Conservation (phyloP, 2,888 invertebrate species). For the Pachydiplax longipennis region DNA sequence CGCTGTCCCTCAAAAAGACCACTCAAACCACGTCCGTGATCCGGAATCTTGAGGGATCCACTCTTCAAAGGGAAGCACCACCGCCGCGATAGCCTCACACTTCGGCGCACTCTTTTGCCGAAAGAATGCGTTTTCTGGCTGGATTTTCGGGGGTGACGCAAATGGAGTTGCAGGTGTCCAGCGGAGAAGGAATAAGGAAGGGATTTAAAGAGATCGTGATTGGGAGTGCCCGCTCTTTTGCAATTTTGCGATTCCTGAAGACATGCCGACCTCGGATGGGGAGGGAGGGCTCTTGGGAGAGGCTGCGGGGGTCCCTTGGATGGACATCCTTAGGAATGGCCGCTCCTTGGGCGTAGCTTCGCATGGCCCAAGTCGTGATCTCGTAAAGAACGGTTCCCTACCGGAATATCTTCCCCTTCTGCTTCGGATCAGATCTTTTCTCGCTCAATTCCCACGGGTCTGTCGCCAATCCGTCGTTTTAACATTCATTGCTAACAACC, state of each 20-base stretch:
- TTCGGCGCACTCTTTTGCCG: background rate
- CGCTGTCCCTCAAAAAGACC: background rate
- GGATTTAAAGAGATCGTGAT: background rate
- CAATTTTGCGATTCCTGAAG: background rate
- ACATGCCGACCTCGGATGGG: background rate
- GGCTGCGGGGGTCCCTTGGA: background rate
- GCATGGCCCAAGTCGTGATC: slow-evolving; percentile 9
- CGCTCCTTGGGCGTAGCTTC: background rate
- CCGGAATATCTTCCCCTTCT: background rate
- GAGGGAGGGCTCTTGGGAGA: background rate
- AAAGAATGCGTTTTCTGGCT: background rate
- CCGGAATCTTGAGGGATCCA: background rate
- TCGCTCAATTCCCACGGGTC: slow-evolving; percentile 4
- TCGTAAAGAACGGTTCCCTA: slow-evolving; percentile 17
- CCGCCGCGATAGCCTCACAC: background rate
- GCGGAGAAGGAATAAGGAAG: background rate
- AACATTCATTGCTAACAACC: slow-evolving; percentile 30
- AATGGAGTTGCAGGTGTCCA: background rate
- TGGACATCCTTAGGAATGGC: background rate
- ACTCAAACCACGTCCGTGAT: too few relatives aligned
- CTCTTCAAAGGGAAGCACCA: background rate
- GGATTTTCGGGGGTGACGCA: background rate
- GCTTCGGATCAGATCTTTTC: slow-evolving; percentile 4
- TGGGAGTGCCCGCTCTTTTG: background rate
- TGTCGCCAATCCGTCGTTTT: slow-evolving; percentile 14